These are phyloP conservation scores for Mamestra brassicae DNA, from an alignment of 2,888 invertebrate genomes.

Conservation along the genomic window DNA sequence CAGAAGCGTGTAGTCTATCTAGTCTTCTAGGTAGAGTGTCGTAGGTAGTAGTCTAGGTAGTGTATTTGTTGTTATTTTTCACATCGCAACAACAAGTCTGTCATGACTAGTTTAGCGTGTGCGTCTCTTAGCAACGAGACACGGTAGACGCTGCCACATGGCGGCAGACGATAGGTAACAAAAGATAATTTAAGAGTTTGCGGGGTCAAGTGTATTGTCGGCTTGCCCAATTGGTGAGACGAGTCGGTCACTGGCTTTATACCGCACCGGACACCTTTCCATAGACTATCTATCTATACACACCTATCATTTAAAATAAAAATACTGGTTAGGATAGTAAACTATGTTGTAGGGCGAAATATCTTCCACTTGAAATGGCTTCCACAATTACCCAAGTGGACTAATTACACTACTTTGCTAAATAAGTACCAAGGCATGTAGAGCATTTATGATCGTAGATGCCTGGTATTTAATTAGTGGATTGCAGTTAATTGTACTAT, in stretches of 20 bases:
- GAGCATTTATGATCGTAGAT: slow-evolving; percentile 11
- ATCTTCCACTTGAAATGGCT: not conserved
- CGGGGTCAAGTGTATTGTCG: slow-evolving; percentile 87
- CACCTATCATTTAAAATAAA: not conserved
- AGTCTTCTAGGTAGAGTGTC: too few species aligned
- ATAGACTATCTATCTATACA: slow-evolving; percentile 42
- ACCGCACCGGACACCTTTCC: slow-evolving; percentile 71
- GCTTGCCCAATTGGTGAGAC: slow-evolving; percentile 85
- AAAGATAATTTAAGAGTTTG: slow-evolving; percentile 85
- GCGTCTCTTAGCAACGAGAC: slow-evolving; percentile 72
- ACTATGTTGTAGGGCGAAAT: slow-evolving; percentile 8
- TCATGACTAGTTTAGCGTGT: slow-evolving; percentile 19
- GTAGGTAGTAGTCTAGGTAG: too few species aligned
- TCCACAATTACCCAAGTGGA: slow-evolving; percentile 25
- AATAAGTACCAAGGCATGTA: slow-evolving; percentile 11
- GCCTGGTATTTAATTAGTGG: slow-evolving; percentile 10
- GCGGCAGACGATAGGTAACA: slow-evolving; percentile 82
- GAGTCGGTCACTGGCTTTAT: slow-evolving; percentile 86
- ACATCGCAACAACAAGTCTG: slow-evolving; percentile 6
- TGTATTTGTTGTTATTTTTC: slow-evolving; percentile 19
- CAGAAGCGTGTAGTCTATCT: slow-evolving; percentile 13
- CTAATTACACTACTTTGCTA: slow-evolving; percentile 16
- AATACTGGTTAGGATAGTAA: not conserved
- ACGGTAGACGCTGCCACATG: slow-evolving; percentile 72
- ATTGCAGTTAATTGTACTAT: slow-evolving; percentile 17